phyloP scores from a whole-genome alignment of 2,888 invertebrate genomes.

The Acanthococcus lagerstroemiae region DNA sequence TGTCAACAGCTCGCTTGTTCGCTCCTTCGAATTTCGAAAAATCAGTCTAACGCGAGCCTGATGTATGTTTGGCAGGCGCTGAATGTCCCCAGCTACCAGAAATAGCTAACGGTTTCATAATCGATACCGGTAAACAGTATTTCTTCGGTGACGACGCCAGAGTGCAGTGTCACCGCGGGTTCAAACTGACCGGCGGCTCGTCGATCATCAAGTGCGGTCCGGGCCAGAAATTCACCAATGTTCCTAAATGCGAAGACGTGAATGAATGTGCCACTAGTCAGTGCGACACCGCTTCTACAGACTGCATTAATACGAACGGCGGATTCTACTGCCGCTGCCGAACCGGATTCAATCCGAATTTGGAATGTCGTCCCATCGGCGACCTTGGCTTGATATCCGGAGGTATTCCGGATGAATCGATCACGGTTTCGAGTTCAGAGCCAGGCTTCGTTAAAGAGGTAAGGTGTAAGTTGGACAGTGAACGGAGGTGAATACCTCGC shows the following conservation, averaged over 20 bases:
- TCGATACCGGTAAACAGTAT: constrained; percentile 65
- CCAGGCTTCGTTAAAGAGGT: constrained; percentile 71
- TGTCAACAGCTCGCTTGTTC: no score
- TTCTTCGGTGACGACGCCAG: constrained; percentile 82
- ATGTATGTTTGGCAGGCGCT: constrained; percentile 45
- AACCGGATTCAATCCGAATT: constrained; percentile 68
- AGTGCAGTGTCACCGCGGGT: constrained; percentile 84
- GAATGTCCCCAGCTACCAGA: constrained; percentile 63
- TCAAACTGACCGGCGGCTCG: constrained; percentile 65
- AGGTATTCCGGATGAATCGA: constrained; percentile 81
- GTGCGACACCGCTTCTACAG: constrained; percentile 81
- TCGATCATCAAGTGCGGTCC: constrained; percentile 75
- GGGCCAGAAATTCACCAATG: constrained; percentile 69
- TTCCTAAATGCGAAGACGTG: constrained; percentile 82
- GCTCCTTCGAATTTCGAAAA: not conserved
- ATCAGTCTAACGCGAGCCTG: not conserved
- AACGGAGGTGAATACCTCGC: not conserved
- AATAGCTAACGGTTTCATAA: constrained; percentile 77
- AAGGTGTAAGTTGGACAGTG: constrained; percentile 36
- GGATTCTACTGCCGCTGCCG: constrained; percentile 82
- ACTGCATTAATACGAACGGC: constrained; percentile 79
- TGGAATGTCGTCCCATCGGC: constrained; percentile 81
- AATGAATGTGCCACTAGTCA: constrained; percentile 83
- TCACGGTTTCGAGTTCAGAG: constrained; percentile 73
- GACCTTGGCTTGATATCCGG: constrained; percentile 81